Percentiles rank a stretch among this genome's conserved stretches.
Conservation (phyloP, 2,113 vertebrate species). For the Dasypus novemcinctus region DNA sequence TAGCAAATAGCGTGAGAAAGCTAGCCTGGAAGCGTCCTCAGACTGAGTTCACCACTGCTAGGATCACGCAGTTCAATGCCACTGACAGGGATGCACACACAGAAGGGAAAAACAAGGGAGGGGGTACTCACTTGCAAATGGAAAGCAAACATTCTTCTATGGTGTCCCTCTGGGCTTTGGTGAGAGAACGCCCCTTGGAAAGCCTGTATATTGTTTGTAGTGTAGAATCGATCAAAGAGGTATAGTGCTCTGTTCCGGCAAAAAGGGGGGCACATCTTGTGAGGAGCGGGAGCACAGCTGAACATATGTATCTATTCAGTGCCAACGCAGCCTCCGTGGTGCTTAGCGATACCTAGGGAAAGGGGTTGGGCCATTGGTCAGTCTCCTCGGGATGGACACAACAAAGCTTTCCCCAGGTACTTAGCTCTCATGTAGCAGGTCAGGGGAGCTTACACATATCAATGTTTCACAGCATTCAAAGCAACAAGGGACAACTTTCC, state of each 20-base stretch:
- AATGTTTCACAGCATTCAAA: neutral
- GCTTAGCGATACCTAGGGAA: conserved; percentile 91
- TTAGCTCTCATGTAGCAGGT: neutral
- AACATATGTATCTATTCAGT: conserved; percentile 95
- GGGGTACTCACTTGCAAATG: conserved; percentile 91
- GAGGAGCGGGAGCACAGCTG: conserved; percentile 94
- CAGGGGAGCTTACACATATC: accelerated
- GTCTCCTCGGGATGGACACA: neutral
- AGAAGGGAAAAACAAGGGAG: neutral
- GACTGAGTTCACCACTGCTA: neutral
- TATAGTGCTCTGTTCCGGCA: conserved; percentile 93
- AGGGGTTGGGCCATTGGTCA: conserved; percentile 41
- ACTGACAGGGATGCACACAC: accelerated
- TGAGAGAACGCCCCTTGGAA: conserved; percentile 96
- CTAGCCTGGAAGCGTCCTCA: neutral
- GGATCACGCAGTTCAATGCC: neutral
- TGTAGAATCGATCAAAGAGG: conserved; percentile 93
- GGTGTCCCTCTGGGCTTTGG: conserved; percentile 97
- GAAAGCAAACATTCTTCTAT: conserved; percentile 97
- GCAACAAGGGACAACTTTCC: neutral
- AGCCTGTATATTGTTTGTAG: conserved; percentile 97
- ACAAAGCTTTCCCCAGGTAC: accelerated
- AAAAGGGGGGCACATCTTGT: conserved; percentile 96
- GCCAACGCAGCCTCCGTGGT: conserved; percentile 96
- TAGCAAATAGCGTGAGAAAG: neutral